phyloP scores from a whole-genome alignment of 2,888 invertebrate species.

The Balanococcus diminutus region DNA sequence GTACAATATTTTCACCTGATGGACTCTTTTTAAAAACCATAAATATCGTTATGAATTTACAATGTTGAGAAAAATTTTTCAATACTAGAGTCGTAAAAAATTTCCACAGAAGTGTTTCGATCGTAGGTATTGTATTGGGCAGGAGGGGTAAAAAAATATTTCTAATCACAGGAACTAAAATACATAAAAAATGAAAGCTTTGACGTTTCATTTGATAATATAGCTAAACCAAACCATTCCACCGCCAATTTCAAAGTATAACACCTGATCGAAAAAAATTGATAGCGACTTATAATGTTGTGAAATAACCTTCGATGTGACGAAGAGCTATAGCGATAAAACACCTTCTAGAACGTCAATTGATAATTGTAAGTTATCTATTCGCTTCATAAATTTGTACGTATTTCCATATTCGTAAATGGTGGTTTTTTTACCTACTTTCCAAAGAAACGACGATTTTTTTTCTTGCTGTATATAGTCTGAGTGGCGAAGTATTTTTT shows the following conservation, averaged over 20 bases:
- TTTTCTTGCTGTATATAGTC: no score
- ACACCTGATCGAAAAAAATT: constrained; percentile 38
- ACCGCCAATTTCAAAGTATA: background rate
- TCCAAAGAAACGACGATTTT: no score
- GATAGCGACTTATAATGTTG: constrained; percentile 35
- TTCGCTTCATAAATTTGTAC: background rate
- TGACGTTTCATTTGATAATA: background rate
- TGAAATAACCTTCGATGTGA: background rate
- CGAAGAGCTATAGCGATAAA: constrained; percentile 1
- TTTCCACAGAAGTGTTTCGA: background rate
- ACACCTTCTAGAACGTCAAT: constrained; percentile 39
- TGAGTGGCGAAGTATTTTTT: no score
- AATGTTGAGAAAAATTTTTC: background rate
- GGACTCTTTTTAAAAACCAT: no score
- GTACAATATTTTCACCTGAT: no score
- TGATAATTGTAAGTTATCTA: constrained; percentile 39
- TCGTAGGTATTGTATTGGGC: background rate
- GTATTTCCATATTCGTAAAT: background rate
- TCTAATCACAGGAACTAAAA: background rate
- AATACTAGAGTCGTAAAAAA: background rate
- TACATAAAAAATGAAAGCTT: background rate
- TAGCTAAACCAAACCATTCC: no score
- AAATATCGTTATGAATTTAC: background rate
- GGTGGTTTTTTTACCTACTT: background rate
- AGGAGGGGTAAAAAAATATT: no score